Conservation (phyloP, 2,113 vertebrate genomes). For the Phainopepla nitens region DNA sequence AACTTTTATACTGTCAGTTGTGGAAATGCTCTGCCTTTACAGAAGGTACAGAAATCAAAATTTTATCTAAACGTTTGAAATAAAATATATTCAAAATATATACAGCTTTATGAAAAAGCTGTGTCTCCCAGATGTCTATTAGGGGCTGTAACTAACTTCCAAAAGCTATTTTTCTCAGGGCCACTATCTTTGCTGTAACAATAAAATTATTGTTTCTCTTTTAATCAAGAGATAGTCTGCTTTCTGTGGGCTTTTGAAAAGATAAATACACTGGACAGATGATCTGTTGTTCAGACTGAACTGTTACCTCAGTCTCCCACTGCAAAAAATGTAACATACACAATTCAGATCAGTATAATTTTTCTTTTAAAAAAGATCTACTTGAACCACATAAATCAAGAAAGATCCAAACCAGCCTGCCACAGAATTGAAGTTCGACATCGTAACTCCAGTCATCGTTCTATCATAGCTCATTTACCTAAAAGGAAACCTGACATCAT, state of each 20-base stretch:
- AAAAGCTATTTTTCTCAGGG: background rate
- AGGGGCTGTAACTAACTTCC: background rate
- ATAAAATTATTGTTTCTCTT: conserved; percentile 7
- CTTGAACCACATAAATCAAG: background rate
- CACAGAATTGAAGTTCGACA: background rate
- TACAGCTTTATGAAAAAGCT: background rate
- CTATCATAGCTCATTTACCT: background rate
- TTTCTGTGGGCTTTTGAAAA: background rate
- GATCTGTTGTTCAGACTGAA: background rate
- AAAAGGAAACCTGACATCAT: background rate
- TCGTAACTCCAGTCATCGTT: background rate
- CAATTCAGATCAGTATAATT: background rate
- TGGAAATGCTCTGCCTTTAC: background rate
- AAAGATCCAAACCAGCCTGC: background rate
- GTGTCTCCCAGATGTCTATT: background rate
- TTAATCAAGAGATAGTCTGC: background rate
- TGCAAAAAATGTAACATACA: background rate
- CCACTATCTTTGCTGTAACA: background rate
- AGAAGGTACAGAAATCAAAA: background rate
- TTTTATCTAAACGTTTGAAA: background rate
- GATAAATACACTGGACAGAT: background rate
- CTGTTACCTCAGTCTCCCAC: background rate
- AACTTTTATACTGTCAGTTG: background rate
- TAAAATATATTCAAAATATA: background rate
- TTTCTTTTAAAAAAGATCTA: background rate